These are phyloP conservation scores for Zaprionus kolodkinae DNA, from an alignment of 1,140 invertebrate species.

Conservation along the genomic window DNA sequence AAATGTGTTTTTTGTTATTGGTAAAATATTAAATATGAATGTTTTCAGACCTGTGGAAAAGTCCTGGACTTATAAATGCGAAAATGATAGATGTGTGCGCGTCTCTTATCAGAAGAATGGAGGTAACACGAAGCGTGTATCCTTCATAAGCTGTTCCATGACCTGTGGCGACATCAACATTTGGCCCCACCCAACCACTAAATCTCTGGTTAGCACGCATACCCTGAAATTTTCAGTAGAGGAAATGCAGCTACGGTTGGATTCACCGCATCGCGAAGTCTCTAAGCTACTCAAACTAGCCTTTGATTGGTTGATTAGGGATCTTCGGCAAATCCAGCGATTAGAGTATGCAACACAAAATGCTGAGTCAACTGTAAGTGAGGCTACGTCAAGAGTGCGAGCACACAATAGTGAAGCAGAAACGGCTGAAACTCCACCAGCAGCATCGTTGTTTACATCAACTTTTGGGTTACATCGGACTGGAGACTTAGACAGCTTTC, in stretches of 20 bases:
- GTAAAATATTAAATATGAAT: neutral
- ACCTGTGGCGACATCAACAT: conserved; percentile 82
- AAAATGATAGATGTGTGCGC: conserved; percentile 76
- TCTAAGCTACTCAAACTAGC: conserved; percentile 65
- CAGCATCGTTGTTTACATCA: conserved; percentile 50
- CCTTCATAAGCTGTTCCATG: conserved; percentile 83
- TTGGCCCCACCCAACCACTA: conserved; percentile 83
- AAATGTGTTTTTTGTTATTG: neutral
- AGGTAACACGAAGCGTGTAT: conserved; percentile 67
- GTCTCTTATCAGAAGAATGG: conserved; percentile 56
- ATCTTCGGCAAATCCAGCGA: conserved; percentile 73
- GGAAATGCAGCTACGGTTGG: conserved; percentile 66
- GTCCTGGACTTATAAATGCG: conserved; percentile 83
- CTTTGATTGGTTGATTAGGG: conserved; percentile 76
- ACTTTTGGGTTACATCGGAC: conserved; percentile 56
- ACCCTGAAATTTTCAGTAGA: conserved; percentile 75
- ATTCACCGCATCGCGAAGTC: conserved; percentile 70
- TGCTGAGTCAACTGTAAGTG: conserved; percentile 38
- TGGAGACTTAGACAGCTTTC: conserved; percentile 84
- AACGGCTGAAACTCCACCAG: conserved; percentile 1
- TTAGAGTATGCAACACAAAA: conserved; percentile 44
- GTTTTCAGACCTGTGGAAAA: conserved; percentile 76
- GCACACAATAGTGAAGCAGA: conserved; percentile 17
- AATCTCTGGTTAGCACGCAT: conserved; percentile 66
- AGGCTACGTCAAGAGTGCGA: conserved; percentile 24